Evolutionary conservation across 2,888 invertebrate species (phyloP).

Genomic region (Agonopterix alstromeriana): DNA sequence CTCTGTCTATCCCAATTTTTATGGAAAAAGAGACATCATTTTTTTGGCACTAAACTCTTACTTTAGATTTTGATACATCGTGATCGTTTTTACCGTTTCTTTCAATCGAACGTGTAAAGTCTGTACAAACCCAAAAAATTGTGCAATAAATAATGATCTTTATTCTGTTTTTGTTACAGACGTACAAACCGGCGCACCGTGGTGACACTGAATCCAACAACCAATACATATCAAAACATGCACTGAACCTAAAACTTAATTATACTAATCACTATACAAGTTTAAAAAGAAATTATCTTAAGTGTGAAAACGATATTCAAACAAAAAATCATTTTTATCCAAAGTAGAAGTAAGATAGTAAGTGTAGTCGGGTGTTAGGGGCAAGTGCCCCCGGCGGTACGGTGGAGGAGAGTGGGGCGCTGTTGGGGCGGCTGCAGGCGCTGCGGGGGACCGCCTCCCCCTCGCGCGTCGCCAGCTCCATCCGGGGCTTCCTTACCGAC

Average conservation of each 20-base stretch:
- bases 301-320: background rate
- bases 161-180: conserved; percentile 47
- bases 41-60: no score
- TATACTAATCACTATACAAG: background rate
- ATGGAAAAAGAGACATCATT: no score
- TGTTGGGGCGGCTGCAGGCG: conserved; percentile 81
- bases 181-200: conserved; percentile 48
- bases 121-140: no score
- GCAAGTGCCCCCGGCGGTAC: conserved; percentile 3
- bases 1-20: no score
- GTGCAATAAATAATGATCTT: no score
- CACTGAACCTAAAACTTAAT: conserved; percentile 46
- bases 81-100: no score
- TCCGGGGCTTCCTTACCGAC: conserved; percentile 83
- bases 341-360: background rate
- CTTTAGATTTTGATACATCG: no score
- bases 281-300: background rate
- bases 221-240: conserved; percentile 67
- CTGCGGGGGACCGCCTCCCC: conserved; percentile 83
- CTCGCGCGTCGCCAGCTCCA: conserved; percentile 83
- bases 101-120: no score
- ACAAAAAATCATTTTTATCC: no score
- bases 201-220: conserved; percentile 34
- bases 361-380: background rate
- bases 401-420: conserved; percentile 74